phyloP scores from a whole-genome alignment of 2,888 invertebrate genomes.

The Timandra comae region DNA sequence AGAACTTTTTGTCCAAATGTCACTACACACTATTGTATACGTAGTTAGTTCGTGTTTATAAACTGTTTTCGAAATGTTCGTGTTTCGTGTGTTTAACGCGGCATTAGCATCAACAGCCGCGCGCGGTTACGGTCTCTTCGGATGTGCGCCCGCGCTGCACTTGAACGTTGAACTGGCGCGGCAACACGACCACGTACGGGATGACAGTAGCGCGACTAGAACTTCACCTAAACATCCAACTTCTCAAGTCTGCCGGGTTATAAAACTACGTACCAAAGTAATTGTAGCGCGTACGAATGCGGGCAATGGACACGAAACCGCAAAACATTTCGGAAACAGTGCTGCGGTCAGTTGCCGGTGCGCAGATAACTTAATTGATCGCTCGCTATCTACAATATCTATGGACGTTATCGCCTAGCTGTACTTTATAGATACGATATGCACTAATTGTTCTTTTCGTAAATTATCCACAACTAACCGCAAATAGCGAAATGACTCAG shows the following conservation, averaged over 20 bases:
- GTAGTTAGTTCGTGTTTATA: slow-evolving; percentile 24
- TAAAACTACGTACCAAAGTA: slow-evolving; percentile 31
- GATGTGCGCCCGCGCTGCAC: slow-evolving; percentile 65
- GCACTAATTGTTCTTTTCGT: slow-evolving; percentile 36
- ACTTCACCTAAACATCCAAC: slow-evolving; percentile 14
- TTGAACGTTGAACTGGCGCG: slow-evolving; percentile 67
- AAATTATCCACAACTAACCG: slow-evolving; percentile 22
- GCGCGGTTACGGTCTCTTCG: slow-evolving; percentile 45
- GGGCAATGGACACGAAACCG: slow-evolving; percentile 54
- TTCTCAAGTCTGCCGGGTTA: slow-evolving; percentile 38
- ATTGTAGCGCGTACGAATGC: slow-evolving; percentile 48
- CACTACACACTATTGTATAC: slow-evolving; percentile 42
- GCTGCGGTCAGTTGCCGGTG: slow-evolving; percentile 46
- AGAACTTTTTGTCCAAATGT: slow-evolving; percentile 36
- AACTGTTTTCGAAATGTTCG: slow-evolving; percentile 29
- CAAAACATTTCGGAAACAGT: slow-evolving; percentile 53
- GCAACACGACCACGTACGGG: slow-evolving; percentile 37
- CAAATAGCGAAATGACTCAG: slow-evolving; percentile 8
- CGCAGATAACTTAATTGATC: slow-evolving; percentile 56
- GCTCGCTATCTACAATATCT: slow-evolving; percentile 29
- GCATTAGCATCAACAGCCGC: slow-evolving; percentile 38
- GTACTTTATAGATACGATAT: slow-evolving; percentile 35
- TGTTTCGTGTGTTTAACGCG: slow-evolving; percentile 40
- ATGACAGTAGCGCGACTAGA: slow-evolving; percentile 18
- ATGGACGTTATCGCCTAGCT: slow-evolving; percentile 31